Evolutionary conservation across 2,113 vertebrate genomes (phyloP).

Genomic region (Megalops atlanticus): DNA sequence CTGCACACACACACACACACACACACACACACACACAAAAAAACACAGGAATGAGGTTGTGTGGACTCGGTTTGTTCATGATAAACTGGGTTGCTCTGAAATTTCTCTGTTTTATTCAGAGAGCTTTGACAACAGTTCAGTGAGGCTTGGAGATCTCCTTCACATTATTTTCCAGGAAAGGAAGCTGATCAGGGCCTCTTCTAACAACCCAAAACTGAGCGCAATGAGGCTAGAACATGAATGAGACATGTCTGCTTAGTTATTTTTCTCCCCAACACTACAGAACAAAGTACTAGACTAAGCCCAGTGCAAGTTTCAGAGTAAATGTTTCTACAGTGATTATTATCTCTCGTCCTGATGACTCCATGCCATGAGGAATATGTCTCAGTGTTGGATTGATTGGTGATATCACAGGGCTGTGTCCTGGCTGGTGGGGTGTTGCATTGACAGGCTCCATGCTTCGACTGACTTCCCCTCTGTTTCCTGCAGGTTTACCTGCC

Average conservation of each 20-base stretch:
- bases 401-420: background rate
- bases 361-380: no score
- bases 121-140: conserved; percentile 23
- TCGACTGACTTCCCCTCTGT: background rate
- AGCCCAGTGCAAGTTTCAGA: background rate
- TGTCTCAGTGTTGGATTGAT: no score
- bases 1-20: background rate
- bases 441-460: no score
- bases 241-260: background rate
- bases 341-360: background rate
- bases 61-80: conserved; percentile 3
- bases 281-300: background rate
- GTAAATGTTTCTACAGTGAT: background rate
- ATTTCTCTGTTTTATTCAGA: background rate
- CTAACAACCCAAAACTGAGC: conserved; percentile 17
- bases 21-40: background rate
- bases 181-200: conserved; percentile 13
- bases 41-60: conserved; percentile 12
- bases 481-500: background rate
- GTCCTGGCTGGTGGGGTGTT: background rate
- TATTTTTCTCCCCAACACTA: background rate
- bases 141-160: conserved; percentile 16
- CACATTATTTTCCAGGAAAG: conserved; percentile 10
- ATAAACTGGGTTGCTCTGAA: conserved; percentile 13
- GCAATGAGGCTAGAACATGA: conserved; percentile 6